phyloP scores from a whole-genome alignment of 2,113 vertebrate genomes.

The Reinhardtius hippoglossoides region DNA sequence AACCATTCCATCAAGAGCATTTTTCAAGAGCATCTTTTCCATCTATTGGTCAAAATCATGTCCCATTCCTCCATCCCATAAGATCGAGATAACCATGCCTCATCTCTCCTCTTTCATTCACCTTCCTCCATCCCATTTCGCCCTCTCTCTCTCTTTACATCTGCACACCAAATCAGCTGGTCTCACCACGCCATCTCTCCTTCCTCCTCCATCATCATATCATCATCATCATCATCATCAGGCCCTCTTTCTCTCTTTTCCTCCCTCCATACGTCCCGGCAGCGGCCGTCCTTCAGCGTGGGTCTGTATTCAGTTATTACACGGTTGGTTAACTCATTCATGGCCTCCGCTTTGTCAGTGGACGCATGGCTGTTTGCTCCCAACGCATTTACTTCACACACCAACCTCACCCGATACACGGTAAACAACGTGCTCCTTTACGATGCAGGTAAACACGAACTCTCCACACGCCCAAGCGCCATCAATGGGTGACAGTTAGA shows the following conservation, averaged over 20 bases:
- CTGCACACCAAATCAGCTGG: conserved; percentile 29
- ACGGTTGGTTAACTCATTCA: conserved; percentile 69
- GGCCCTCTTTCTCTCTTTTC: background rate
- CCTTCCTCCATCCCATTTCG: background rate
- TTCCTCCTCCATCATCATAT: conserved; percentile 22
- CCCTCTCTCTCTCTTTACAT: background rate
- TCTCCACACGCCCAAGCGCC: background rate
- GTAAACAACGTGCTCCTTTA: background rate
- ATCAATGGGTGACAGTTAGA: background rate
- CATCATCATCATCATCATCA: conserved; percentile 4
- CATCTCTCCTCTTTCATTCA: conserved; percentile 24
- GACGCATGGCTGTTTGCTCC: conserved; percentile 18
- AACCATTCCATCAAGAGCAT: background rate
- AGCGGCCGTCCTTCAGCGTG: conserved; percentile 41
- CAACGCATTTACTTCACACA: conserved; percentile 20
- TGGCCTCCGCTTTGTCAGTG: conserved; percentile 36
- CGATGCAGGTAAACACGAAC: background rate
- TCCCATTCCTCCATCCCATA: background rate
- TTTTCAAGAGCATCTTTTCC: too few relatives aligned
- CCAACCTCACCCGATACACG: background rate
- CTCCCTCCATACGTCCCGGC: conserved; percentile 25
- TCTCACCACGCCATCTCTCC: conserved; percentile 5
- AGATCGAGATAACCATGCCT: conserved; percentile 10
- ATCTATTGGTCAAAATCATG: too few relatives aligned
- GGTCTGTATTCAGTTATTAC: conserved; percentile 65